Evolutionary conservation across 1,140 invertebrate species (phyloP).

Genomic region (Oppia nitens): DNA sequence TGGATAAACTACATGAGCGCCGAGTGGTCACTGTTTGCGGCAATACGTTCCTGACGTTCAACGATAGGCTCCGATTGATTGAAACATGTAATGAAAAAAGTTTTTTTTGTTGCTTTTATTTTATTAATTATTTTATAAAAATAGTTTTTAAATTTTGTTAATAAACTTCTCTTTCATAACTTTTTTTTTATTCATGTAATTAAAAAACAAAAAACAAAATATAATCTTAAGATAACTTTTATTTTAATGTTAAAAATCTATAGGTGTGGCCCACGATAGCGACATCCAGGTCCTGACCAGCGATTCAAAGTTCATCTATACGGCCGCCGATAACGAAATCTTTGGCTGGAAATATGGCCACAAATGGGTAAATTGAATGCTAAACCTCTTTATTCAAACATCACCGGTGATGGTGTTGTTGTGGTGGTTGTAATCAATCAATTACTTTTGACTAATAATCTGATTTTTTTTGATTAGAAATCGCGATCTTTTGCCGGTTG

Average conservation of each 20-base stretch:
- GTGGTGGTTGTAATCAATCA: too few species aligned
- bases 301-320: conserved; percentile 64
- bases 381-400: neutral
- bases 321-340: conserved; percentile 52
- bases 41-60: conserved; percentile 15
- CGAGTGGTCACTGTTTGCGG: conserved; percentile 14
- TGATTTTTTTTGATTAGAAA: conserved; percentile 36
- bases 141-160: neutral
- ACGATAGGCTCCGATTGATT: conserved; percentile 14
- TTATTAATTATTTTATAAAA: neutral
- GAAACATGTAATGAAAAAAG: conserved; percentile 16
- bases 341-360: conserved; percentile 66
- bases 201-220: too few species aligned
- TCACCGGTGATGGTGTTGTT: too few species aligned
- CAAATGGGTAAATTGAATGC: conserved; percentile 8
- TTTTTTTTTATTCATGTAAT: too few species aligned
- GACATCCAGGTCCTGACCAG: conserved; percentile 64
- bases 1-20: conserved; percentile 14
- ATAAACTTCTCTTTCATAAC: too few species aligned
- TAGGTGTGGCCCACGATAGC: conserved; percentile 26
- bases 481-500: conserved; percentile 60
- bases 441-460: too few species aligned
- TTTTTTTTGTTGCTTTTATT: neutral
- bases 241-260: neutral
- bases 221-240: too few species aligned